Evolutionary conservation across 2,797 vertebrate genomes (phyloP).

Genomic region (Falco berigora): DNA sequence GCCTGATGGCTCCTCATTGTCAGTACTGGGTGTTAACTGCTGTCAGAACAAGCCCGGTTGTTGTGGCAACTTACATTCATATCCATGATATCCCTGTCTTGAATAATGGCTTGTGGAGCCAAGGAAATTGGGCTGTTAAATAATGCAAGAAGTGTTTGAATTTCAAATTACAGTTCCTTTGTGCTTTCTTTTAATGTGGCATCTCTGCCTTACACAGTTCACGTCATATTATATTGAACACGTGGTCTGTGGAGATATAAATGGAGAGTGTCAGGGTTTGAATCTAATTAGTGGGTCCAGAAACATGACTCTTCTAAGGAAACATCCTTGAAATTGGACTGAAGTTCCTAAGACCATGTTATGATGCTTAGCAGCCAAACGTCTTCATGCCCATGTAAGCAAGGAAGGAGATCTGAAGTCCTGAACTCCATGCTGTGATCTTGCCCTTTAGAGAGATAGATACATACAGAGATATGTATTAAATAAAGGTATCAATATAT

Average conservation of each 20-base stretch:
- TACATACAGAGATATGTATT: background rate
- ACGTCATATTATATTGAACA: background rate
- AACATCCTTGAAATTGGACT: background rate
- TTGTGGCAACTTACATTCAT: background rate
- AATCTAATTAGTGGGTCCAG: background rate
- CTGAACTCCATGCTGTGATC: background rate
- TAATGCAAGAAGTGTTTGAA: constrained; percentile 8
- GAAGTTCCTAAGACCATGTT: background rate
- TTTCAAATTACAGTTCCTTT: constrained; percentile 11
- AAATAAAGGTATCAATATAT: background rate
- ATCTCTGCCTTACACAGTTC: background rate
- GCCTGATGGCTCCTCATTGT: background rate
- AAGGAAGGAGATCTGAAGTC: background rate
- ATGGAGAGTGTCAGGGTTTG: background rate
- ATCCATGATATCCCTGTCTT: background rate
- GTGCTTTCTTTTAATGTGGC: constrained; percentile 3
- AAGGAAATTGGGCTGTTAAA: background rate
- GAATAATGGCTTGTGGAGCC: background rate
- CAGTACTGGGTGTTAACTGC: background rate
- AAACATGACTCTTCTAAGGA: background rate
- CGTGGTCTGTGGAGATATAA: background rate
- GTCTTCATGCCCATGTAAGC: background rate
- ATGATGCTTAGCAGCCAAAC: background rate
- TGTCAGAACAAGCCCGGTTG: background rate
- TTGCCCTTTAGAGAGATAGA: background rate